These are phyloP conservation scores for Platorchestia sp. DNA, from an alignment of 1,140 invertebrate genomes.

Conservation along the genomic window DNA sequence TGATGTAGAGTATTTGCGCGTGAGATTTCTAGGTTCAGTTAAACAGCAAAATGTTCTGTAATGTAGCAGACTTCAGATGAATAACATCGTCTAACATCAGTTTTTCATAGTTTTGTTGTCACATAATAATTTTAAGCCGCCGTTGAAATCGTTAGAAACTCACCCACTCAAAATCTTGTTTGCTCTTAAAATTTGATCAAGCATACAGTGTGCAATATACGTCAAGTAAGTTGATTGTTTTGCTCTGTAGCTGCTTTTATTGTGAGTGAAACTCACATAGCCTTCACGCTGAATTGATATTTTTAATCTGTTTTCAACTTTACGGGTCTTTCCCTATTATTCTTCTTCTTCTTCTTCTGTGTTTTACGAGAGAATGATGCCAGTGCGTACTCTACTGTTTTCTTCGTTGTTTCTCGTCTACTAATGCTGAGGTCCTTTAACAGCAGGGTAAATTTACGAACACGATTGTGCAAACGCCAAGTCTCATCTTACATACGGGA, in stretches of 20 bases:
- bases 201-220: background rate
- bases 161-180: background rate
- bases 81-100: background rate
- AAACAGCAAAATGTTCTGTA: background rate
- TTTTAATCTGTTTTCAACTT: background rate
- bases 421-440: background rate
- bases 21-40: background rate
- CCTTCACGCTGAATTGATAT: background rate
- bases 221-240: background rate
- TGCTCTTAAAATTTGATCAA: background rate
- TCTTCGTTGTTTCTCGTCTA: background rate
- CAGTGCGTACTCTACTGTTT: background rate
- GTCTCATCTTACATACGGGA: background rate
- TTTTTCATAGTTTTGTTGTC: background rate
- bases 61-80: background rate
- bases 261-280: background rate
- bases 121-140: background rate
- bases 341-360: background rate
- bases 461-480: too few relatives aligned
- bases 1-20: background rate
- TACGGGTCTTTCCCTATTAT: background rate
- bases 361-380: background rate
- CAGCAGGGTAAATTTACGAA: background rate
- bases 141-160: background rate
- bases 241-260: background rate